Evolutionary conservation across 2,113 vertebrate species (phyloP), one percentile per base, ranked within the genome.

Genomic region (Esox niger): DNA sequence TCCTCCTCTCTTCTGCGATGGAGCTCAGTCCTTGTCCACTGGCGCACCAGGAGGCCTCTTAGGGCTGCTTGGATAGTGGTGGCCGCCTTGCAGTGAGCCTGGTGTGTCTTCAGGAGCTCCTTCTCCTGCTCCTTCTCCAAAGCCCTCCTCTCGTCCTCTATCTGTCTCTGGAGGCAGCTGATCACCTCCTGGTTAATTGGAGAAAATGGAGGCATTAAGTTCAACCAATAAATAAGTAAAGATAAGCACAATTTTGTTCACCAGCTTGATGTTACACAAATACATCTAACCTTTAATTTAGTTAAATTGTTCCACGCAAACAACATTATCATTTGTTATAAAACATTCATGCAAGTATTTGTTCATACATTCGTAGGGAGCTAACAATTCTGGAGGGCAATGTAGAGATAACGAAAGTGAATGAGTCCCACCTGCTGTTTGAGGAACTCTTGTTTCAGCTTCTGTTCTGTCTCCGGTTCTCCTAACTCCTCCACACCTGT

Each of bases 41-140:
- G 87, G 54, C 35, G 85, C 1, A 77, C 77, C 67, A 86, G 31
- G 66, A 87, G 87, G 61, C 88, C 85, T 84, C 88, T 87, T 68
- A 92, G 85, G 52, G 62, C 86, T 74, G 92, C 81, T 84, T 95
- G 94, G 60, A 95, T 91, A 88, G 82, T 92, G 58, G 88, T 69
- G 60, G 92, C 93, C 60, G 94, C 92, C 68, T 17, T 69, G 79
- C 81, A 70, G 17, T 32, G 59, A 11, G 81, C 33, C 64, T 91
- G 74, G 68, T 79, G 59, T 66, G 82, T 33, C 31, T 25, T 79
- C 23, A 65, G 76, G 49, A 61, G 80, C 81, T 91, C 81, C 82
- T 90, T 81, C 74, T 87, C 77, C 78, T 92, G 88, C 54, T 91
- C 77, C 25, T 94, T 84, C 69, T 93, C 90, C 69, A 89, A 89